Conservation (phyloP, 2,797 vertebrate species). For the Pangasius sanitwongsei region DNA sequence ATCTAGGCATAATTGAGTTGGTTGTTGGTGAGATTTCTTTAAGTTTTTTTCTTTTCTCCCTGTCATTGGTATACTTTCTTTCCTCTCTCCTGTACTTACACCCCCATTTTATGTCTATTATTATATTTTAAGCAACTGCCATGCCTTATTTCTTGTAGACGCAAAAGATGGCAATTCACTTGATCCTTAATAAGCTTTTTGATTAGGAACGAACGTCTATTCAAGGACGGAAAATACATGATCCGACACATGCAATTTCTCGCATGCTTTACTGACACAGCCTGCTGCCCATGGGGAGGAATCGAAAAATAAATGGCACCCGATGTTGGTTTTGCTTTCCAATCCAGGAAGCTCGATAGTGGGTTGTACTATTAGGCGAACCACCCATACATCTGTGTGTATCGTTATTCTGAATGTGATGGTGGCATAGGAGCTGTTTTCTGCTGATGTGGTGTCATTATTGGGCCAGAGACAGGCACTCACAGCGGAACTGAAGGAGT, state of each 20-base stretch:
- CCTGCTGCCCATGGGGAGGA: not conserved
- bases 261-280: not conserved
- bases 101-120: not conserved
- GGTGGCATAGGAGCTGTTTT: slow-evolving; percentile 53
- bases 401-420: slow-evolving; percentile 64
- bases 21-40: not conserved
- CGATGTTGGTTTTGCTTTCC: slow-evolving; percentile 28
- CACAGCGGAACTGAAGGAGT: not conserved
- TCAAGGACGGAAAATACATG: not conserved
- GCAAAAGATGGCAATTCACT: slow-evolving; percentile 4
- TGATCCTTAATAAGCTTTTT: slow-evolving; percentile 3
- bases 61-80: not conserved
- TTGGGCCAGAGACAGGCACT: slow-evolving; percentile 32
- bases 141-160: not conserved
- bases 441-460: slow-evolving; percentile 54
- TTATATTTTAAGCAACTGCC: not conserved
- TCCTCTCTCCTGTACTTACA: not conserved
- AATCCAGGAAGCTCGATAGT: slow-evolving; percentile 54
- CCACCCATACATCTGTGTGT: slow-evolving; percentile 59
- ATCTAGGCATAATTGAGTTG: not conserved
- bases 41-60: not conserved
- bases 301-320: slow-evolving; percentile 16
- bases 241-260: slow-evolving; percentile 6
- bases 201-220: not conserved
- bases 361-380: slow-evolving; percentile 38